Conservation (phyloP, 2,888 invertebrate genomes). For the Cotesia congregata region DNA sequence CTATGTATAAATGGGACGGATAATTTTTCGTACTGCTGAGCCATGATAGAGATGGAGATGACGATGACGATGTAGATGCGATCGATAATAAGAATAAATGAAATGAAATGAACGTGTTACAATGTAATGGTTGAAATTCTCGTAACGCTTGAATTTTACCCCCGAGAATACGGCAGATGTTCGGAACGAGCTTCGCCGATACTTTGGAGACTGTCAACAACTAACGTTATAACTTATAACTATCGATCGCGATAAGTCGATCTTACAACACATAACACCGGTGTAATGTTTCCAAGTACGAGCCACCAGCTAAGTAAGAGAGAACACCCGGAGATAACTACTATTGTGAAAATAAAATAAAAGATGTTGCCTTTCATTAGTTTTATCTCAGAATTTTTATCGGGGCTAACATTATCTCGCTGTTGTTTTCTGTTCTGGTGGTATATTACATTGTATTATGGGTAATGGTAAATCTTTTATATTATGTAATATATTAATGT, state of each 20-base stretch:
- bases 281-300: constrained; percentile 24
- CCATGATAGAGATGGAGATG: background rate
- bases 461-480: too few species aligned
- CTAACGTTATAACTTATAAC: constrained; percentile 37
- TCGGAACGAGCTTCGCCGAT: constrained; percentile 59
- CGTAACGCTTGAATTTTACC: constrained; percentile 62
- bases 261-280: constrained; percentile 40
- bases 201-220: constrained; percentile 33
- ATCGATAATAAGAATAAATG: constrained; percentile 19
- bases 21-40: background rate
- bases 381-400: background rate
- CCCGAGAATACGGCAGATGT: constrained; percentile 65
- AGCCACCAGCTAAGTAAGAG: background rate
- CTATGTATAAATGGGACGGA: too few species aligned
- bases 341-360: too few species aligned
- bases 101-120: constrained; percentile 32
- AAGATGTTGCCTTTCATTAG: background rate
- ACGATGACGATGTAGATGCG: background rate
- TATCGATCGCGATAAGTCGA: constrained; percentile 66
- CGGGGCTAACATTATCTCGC: too few species aligned
- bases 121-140: constrained; percentile 60
- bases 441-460: too few species aligned
- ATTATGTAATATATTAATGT: background rate
- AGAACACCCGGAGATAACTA: background rate
- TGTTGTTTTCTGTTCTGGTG: too few species aligned